These are phyloP conservation scores for Myiopsitta monachus DNA, from an alignment of 2,113 vertebrate genomes.

Conservation along the genomic window DNA sequence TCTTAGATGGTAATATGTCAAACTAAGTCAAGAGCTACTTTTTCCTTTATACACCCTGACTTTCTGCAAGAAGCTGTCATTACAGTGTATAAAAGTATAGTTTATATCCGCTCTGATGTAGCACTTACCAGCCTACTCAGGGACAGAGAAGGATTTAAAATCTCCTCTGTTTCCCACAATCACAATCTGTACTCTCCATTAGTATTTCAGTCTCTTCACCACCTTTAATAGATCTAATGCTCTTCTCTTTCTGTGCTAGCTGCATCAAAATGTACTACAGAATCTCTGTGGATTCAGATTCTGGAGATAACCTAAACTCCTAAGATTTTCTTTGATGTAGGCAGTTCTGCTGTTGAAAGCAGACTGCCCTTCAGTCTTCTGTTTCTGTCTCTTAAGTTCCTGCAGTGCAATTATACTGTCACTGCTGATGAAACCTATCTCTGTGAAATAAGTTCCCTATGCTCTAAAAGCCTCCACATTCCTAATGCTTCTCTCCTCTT, in stretches of 20 bases:
- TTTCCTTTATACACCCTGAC: neutral
- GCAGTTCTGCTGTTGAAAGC: neutral
- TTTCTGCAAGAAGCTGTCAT: neutral
- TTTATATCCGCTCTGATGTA: neutral
- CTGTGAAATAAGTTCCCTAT: neutral
- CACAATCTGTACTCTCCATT: neutral
- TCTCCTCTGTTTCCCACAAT: neutral
- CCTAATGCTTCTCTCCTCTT: neutral
- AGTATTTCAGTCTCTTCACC: slow-evolving; percentile 14
- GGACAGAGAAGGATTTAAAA: slow-evolving; percentile 1
- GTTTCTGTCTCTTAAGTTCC: slow-evolving; percentile 3
- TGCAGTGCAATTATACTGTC: neutral
- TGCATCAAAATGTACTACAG: slow-evolving; percentile 2
- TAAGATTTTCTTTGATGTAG: neutral
- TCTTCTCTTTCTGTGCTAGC: slow-evolving; percentile 2
- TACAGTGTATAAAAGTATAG: neutral
- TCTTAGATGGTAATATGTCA: neutral
- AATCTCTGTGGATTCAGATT: neutral
- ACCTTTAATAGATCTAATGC: neutral
- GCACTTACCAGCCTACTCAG: neutral
- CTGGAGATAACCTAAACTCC: slow-evolving; percentile 7
- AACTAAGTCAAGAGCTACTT: neutral
- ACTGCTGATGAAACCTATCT: neutral
- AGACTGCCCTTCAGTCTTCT: slow-evolving; percentile 9
- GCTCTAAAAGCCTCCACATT: neutral